A percentile compares a stretch with the other conserved stretches of the same genome.
Evolutionary conservation across 1,140 invertebrate genomes (phyloP).

Genomic region (Ditylenchus dipsaci): DNA sequence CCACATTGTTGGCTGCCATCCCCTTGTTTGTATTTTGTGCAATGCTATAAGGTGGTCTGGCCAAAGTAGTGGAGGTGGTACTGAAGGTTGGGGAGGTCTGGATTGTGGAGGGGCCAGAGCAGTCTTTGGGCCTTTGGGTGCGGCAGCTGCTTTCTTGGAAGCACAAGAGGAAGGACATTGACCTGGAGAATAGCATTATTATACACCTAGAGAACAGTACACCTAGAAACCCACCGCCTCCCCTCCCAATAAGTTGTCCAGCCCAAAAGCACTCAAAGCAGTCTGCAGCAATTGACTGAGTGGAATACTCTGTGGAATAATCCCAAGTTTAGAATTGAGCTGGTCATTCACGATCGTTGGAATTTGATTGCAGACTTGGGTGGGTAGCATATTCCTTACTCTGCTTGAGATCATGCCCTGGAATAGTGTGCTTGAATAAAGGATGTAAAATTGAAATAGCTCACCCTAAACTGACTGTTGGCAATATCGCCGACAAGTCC

Average conservation of each 20-base stretch:
- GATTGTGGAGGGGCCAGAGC: constrained; percentile 4
- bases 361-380: constrained; percentile 44
- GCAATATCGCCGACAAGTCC: constrained; percentile 56
- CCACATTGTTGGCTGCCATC: neutral
- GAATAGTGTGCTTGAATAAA: constrained; percentile 17
- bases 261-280: constrained; percentile 34
- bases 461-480: constrained; percentile 53
- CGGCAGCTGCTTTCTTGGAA: constrained; percentile 16
- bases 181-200: neutral
- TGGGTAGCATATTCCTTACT: constrained; percentile 42
- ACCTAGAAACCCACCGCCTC: neutral
- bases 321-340: constrained; percentile 48
- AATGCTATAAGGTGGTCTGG: constrained; percentile 3
- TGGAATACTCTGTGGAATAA: constrained; percentile 48
- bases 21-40: neutral
- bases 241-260: constrained; percentile 30
- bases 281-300: constrained; percentile 48
- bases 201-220: neutral
- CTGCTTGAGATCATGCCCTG: constrained; percentile 47
- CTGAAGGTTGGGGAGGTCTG: neutral
- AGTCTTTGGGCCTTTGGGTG: neutral
- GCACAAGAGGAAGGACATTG: constrained; percentile 31
- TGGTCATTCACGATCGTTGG: constrained; percentile 49
- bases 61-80: constrained; percentile 22
- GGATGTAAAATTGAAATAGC: neutral